Evolutionary conservation across 2,113 vertebrate genomes (phyloP).

Genomic region (human (Homo sapiens)): GRCh38 chr4:55461501-55462000

Average conservation of each 20-base stretch:
- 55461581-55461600: background rate
- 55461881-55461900: background rate
- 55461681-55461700: background rate
- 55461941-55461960: background rate
- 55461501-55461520: background rate
- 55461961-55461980: background rate
- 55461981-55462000: background rate
- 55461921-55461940: background rate
- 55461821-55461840: background rate
- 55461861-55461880: slow-evolving; percentile 17
- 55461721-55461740: background rate
- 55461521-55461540: background rate
- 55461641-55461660: background rate
- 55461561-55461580: background rate
- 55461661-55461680: background rate
- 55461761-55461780: background rate
- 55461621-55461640: background rate
- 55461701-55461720: background rate
- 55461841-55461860: background rate
- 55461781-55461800: background rate
- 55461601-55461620: background rate
- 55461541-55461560: background rate
- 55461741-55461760: background rate
- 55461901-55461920: background rate
- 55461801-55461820: background rate